Conservation (phyloP, 2,797 vertebrate genomes). For the Monodelphis domestica region DNA sequence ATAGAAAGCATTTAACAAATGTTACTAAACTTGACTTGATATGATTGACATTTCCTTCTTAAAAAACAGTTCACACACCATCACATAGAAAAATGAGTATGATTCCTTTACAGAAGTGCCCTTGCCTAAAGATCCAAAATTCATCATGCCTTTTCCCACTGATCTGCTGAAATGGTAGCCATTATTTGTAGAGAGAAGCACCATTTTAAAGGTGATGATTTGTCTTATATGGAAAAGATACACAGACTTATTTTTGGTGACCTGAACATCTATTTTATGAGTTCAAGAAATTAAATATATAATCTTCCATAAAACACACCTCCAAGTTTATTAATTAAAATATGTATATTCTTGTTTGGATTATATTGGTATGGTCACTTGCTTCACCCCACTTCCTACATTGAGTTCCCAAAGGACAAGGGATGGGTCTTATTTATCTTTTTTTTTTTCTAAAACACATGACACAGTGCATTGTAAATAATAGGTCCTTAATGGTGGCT, state of each 20-base stretch:
- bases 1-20: neutral
- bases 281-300: neutral
- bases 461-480: neutral
- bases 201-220: conserved; percentile 4
- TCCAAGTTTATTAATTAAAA: neutral
- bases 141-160: conserved; percentile 12
- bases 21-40: neutral
- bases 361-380: no score
- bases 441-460: neutral
- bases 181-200: neutral
- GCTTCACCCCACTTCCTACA: neutral
- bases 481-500: neutral
- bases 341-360: no score
- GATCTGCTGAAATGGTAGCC: neutral
- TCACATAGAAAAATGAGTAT: neutral
- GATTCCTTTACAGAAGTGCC: neutral
- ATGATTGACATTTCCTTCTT: neutral
- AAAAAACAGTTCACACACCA: neutral
- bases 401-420: neutral
- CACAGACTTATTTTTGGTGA: neutral
- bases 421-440: neutral
- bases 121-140: conserved; percentile 40
- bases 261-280: neutral
- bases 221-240: neutral
- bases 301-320: no score